Conservation (phyloP, 2,797 vertebrate genomes). For the Trichosurus vulpecula region DNA sequence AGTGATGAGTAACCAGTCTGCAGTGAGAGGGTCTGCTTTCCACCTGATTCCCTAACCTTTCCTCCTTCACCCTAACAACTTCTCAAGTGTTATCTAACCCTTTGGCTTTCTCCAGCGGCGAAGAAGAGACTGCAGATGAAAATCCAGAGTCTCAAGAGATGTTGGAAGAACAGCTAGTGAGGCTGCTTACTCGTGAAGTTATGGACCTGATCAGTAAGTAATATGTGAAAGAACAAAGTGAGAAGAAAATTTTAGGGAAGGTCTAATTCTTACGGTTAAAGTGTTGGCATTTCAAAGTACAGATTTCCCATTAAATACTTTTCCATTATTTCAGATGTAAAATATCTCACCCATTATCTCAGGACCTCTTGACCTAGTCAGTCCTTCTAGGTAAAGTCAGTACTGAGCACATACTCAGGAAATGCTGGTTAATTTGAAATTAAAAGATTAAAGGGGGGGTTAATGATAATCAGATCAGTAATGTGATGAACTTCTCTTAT, state of each 20-base stretch:
- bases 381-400: background rate
- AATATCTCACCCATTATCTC: background rate
- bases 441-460: background rate
- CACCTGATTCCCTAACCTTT: background rate
- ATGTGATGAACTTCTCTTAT: background rate
- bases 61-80: background rate
- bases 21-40: background rate
- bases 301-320: background rate
- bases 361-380: background rate
- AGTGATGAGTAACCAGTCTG: background rate
- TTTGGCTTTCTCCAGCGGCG: slow-evolving; percentile 81
- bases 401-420: background rate
- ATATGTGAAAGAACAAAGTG: slow-evolving; percentile 2
- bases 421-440: background rate
- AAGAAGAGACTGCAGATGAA: slow-evolving; percentile 90
- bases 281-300: background rate
- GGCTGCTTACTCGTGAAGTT: slow-evolving; percentile 94
- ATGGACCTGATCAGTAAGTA: slow-evolving; percentile 96
- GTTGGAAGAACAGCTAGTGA: slow-evolving; percentile 95
- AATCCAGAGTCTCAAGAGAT: slow-evolving; percentile 96
- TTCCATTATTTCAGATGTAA: background rate
- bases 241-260: slow-evolving; percentile 15
- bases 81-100: slow-evolving; percentile 30
- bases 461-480: background rate
- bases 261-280: background rate